phyloP scores from a whole-genome alignment of 2,797 vertebrate species.

The Nyctibius grandis region DNA sequence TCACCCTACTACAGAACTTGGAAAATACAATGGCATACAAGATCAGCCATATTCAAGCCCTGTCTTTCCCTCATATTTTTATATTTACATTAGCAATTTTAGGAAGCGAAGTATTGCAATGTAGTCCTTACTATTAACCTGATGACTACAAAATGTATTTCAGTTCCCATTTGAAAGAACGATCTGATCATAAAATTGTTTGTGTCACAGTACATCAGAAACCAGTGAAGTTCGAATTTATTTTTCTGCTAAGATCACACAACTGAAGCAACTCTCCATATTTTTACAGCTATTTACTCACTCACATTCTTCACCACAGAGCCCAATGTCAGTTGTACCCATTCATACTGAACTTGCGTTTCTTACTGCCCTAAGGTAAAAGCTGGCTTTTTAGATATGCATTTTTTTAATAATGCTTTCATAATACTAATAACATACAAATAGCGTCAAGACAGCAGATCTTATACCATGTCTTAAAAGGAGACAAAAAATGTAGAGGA shows the following conservation, averaged over 20 bases:
- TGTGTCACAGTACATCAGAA: conserved; percentile 27
- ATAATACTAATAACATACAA: neutral
- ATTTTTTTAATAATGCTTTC: neutral
- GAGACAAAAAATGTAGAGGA: neutral
- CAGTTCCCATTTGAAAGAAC: neutral
- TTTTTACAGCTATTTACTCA: conserved; percentile 30
- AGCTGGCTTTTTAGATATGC: neutral
- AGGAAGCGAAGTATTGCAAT: neutral
- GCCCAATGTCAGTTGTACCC: neutral
- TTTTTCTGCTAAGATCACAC: neutral
- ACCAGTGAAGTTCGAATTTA: conserved; percentile 27
- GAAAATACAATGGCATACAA: conserved; percentile 55
- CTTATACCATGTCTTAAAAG: neutral
- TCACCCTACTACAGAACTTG: conserved; percentile 63
- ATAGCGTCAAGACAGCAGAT: neutral
- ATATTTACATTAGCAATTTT: neutral
- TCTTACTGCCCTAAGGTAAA: neutral
- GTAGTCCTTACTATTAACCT: neutral
- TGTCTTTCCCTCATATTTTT: neutral
- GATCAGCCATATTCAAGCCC: neutral
- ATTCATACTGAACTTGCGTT: neutral
- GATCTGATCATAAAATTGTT: neutral
- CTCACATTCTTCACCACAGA: neutral
- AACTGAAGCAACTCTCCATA: conserved; percentile 11
- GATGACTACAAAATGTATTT: neutral